Evolutionary conservation across 1,140 invertebrate genomes (phyloP).

Genomic region (Trissolcus basalis): DNA sequence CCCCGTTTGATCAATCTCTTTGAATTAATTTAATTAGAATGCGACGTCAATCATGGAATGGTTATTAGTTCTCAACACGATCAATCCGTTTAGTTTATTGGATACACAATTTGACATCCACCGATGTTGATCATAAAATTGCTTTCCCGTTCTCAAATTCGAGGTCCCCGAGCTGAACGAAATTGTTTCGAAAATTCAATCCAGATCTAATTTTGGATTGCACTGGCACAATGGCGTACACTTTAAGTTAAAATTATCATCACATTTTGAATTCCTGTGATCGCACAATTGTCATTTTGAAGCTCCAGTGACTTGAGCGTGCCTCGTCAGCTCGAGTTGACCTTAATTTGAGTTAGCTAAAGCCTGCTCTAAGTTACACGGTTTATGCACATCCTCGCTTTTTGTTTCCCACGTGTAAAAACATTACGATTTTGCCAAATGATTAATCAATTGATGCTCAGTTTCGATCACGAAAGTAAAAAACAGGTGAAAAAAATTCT

Average conservation of each 20-base stretch:
- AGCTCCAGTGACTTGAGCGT: constrained; percentile 44
- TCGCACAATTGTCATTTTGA: constrained; percentile 45
- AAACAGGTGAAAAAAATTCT: constrained; percentile 4
- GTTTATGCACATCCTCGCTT: constrained; percentile 20
- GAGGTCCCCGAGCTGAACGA: no score
- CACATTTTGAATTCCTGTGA: constrained; percentile 40
- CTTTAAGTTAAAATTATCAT: constrained; percentile 26
- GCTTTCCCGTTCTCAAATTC: no score
- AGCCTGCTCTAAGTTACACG: constrained; percentile 37
- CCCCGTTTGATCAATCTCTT: no score
- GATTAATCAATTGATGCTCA: constrained; percentile 42
- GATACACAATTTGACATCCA: no score
- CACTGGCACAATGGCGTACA: constrained; percentile 6
- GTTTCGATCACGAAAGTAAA: constrained; percentile 8
- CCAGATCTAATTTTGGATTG: background rate
- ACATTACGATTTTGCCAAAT: constrained; percentile 32
- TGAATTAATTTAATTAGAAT: no score
- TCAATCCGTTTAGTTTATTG: no score
- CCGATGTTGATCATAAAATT: no score
- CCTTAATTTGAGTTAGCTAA: constrained; percentile 54
- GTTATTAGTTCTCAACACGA: no score
- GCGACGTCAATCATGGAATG: no score
- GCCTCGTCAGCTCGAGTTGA: constrained; percentile 49
- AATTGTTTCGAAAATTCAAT: background rate
- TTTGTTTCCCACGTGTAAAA: constrained; percentile 25